Conservation (phyloP, 2,113 vertebrate genomes). For the Podocnemis expansa region DNA sequence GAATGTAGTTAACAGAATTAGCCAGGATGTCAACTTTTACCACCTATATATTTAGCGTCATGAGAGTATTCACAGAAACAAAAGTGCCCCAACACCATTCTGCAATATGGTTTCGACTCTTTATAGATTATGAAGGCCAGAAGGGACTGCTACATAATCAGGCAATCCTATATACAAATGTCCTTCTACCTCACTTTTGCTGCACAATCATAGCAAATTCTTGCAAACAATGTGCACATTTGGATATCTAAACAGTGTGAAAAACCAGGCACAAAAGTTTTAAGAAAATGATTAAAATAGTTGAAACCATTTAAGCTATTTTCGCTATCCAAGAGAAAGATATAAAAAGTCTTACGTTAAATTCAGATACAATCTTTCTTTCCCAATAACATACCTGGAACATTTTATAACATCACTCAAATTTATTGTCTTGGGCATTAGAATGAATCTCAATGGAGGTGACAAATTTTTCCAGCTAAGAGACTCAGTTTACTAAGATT, state of each 20-base stretch:
- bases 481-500: background rate
- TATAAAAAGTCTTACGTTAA: background rate
- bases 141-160: background rate
- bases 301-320: background rate
- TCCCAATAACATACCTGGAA: background rate
- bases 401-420: accelerated
- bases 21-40: accelerated
- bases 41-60: accelerated
- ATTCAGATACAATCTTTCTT: background rate
- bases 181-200: background rate
- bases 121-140: background rate
- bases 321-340: background rate
- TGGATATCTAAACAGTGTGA: too few relatives aligned
- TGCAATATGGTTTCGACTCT: background rate
- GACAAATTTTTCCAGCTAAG: background rate
- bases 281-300: background rate
- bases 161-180: accelerated
- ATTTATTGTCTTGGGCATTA: background rate
- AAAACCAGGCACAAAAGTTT: too few relatives aligned
- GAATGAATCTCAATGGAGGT: background rate
- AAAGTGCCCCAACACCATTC: accelerated
- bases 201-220: background rate
- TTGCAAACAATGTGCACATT: accelerated
- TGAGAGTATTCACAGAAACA: background rate
- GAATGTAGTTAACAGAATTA: accelerated